Evolutionary conservation across 92 coral and sea anemone species (phyloP).

Genomic region (Phymanthus crucifer): DNA sequence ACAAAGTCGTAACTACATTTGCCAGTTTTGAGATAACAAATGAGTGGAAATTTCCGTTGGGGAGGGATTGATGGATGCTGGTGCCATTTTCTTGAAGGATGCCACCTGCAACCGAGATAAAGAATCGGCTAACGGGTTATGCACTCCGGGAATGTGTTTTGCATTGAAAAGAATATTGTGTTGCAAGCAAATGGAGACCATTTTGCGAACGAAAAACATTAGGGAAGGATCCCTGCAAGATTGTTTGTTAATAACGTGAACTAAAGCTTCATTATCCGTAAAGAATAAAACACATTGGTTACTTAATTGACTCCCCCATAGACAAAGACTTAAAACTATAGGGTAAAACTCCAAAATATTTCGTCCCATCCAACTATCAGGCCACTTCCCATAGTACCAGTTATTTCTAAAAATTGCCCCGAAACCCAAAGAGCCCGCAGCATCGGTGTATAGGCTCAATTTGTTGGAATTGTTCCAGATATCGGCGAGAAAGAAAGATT

Average conservation of each 20-base stretch:
- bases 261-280: not conserved
- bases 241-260: not conserved
- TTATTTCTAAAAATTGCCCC: not conserved
- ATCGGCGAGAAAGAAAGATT: conserved; percentile 32
- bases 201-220: not conserved
- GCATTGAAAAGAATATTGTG: too few species aligned
- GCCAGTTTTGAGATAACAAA: too few species aligned
- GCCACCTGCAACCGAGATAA: too few species aligned
- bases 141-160: too few species aligned
- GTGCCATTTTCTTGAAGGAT: too few species aligned
- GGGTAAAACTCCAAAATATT: not conserved
- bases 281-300: not conserved
- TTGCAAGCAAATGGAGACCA: not conserved
- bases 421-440: not conserved
- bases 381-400: too few species aligned
- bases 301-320: not conserved
- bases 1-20: too few species aligned
- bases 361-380: not conserved
- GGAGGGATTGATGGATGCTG: too few species aligned
- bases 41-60: too few species aligned
- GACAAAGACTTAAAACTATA: too few species aligned
- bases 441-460: not conserved
- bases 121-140: too few species aligned
- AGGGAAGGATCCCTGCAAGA: not conserved
- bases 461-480: not conserved